A percentile compares a stretch with the other conserved stretches of the same genome.
phyloP scores from a whole-genome alignment of 2,797 vertebrate species.

The Pempheris klunzingeri region DNA sequence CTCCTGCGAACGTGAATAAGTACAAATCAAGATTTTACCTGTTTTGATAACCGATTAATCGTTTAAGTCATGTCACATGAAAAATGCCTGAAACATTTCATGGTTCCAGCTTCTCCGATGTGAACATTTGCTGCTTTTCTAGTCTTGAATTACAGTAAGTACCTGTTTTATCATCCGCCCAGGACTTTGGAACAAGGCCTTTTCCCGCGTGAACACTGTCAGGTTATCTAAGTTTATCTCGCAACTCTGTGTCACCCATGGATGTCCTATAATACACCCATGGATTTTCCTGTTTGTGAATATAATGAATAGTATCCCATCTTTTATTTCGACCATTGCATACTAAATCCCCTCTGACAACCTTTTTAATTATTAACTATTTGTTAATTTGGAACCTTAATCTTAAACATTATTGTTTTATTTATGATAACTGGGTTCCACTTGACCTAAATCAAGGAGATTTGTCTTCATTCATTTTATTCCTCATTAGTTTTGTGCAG shows the following conservation, averaged over 20 bases:
- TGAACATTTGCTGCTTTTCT: background rate
- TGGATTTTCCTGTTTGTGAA: too few species aligned
- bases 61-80: background rate
- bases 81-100: background rate
- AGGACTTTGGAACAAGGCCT: fast-evolving
- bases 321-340: background rate
- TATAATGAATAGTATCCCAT: background rate
- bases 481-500: background rate
- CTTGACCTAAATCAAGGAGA: background rate
- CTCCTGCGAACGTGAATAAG: too few species aligned
- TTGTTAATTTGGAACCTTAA: background rate
- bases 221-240: background rate
- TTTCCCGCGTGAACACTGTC: background rate
- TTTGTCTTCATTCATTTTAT: background rate
- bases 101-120: background rate
- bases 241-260: slow-evolving; percentile 13
- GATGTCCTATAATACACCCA: too few species aligned
- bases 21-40: too few species aligned
- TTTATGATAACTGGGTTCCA: background rate
- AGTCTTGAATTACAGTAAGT: background rate
- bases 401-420: background rate
- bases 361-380: too few species aligned
- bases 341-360: too few species aligned
- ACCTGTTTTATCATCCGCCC: too few species aligned
- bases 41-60: background rate